Base-by-base conservation (phyloP, 2,888 invertebrate species). In the Lochmaea crataegi region DNA sequence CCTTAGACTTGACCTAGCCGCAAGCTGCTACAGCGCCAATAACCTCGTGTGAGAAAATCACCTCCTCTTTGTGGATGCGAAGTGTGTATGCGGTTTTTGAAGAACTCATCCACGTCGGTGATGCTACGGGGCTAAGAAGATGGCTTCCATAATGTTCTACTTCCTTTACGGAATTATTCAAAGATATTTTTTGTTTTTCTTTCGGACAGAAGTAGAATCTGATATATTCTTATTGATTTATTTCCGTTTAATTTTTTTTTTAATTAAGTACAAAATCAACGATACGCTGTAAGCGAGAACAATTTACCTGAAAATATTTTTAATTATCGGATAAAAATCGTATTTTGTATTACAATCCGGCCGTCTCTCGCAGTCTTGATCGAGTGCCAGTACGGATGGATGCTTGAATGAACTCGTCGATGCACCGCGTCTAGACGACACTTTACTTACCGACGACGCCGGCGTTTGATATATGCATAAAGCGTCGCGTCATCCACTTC, bases 31-130 rank as follows among this genome's bases (percentile, higher is more conserved):
- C 75, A 76, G 77, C 80, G 82, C 80, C 82, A 81, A 82, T 78
- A 80, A 82, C 82, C 82, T 80, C 81, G 79, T 81, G 80, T 82
- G 81, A 82, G 82, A 80, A 81, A 75, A 77, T 77, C 78, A 63
- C 73, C 64, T 71, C 75, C 69, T 75, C 70, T 72, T 73, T 61
- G 74, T 58, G 72, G 64, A 63, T 63, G 18, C 61, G 61, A 63
- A 41, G 61, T 41, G 42, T 63, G 61, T 16, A 22, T 16, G 42
- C 32, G 32, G 32, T 4, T 63, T 63, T 42, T 45, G 10, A 42
- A 18, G 41, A 18, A 63, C 42, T 41, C 7, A 41, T 63, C 61
- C 18, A 16, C 61, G 16, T 63, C 9, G 53, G 10, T 53, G 10
- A 53, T 18, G 53, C 16, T 53, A 53, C 51, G 51, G 9, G 16